Percentiles rank a stretch among this genome's conserved stretches.
phyloP scores from a whole-genome alignment of 2,113 vertebrate species.

The Cebidichthys violaceus region DNA sequence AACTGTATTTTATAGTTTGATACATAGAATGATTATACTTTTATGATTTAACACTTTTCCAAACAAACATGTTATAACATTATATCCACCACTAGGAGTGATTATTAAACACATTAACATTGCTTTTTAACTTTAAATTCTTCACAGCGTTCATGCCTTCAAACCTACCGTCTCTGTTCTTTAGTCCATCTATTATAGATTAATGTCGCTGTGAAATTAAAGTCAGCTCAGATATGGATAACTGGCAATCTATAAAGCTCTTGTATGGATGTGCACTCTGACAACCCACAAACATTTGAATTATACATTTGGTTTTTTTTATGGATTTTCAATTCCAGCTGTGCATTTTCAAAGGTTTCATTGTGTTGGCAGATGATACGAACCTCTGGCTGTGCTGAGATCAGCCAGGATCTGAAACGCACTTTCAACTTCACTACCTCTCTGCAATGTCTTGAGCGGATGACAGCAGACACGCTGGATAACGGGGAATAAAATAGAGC shows the following conservation, averaged over 20 bases:
- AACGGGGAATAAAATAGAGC: conserved; percentile 33
- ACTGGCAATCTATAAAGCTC: background rate
- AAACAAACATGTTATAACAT: too few relatives aligned
- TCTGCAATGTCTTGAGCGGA: conserved; percentile 42
- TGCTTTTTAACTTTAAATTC: too few relatives aligned
- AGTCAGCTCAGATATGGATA: background rate
- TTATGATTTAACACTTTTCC: too few relatives aligned
- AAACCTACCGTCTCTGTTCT: background rate
- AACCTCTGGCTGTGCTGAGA: conserved; percentile 26
- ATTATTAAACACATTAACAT: too few relatives aligned
- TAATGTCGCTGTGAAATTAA: conserved; percentile 4
- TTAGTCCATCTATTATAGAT: conserved; percentile 5
- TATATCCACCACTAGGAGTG: too few relatives aligned
- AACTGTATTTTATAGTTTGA: too few relatives aligned
- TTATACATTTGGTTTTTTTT: conserved; percentile 11
- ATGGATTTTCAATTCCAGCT: background rate
- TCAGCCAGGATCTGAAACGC: conserved; percentile 3
- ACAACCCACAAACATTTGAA: conserved; percentile 1
- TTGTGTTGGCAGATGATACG: conserved; percentile 33
- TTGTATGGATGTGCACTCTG: background rate
- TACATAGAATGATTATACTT: too few relatives aligned
- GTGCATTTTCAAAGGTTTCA: background rate
- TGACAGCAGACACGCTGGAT: conserved; percentile 33
- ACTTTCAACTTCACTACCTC: conserved; percentile 6
- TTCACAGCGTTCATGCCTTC: background rate